Evolutionary conservation across 2,113 vertebrate genomes (phyloP).

Genomic region (Haplochromis burtoni): DNA sequence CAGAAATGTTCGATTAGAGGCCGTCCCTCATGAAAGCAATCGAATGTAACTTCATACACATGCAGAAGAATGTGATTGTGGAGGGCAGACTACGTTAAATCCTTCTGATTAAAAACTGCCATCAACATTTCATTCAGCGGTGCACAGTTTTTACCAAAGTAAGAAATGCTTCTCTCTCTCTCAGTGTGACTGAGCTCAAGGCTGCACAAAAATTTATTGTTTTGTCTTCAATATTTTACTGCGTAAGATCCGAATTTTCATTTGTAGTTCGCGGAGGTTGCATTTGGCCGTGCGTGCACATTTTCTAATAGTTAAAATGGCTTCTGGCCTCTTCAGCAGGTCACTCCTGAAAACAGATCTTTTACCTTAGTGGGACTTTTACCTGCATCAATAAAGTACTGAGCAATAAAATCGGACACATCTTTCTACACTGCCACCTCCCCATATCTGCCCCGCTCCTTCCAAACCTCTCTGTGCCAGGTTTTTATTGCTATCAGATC

Average conservation of each 20-base stretch:
- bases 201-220: background rate
- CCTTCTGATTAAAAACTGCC: background rate
- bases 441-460: background rate
- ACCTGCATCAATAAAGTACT: accelerated
- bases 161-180: background rate
- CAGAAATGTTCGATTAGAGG: background rate
- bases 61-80: background rate
- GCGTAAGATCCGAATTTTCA: accelerated
- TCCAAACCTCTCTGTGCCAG: background rate
- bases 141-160: background rate
- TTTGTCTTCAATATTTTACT: background rate
- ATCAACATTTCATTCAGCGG: background rate
- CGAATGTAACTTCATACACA: background rate
- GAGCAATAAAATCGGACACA: background rate
- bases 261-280: accelerated
- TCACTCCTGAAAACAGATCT: background rate
- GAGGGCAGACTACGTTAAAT: accelerated
- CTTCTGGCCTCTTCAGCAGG: background rate
- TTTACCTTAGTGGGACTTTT: background rate
- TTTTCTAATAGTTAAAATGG: background rate
- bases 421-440: background rate
- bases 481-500: conserved; percentile 58
- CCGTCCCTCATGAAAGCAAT: background rate
- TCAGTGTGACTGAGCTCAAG: background rate
- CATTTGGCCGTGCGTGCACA: background rate